Evolutionary conservation across 1,140 invertebrate genomes (phyloP), one percentile per base, ranked within the genome.

Genomic region (Formica exsecta): DNA sequence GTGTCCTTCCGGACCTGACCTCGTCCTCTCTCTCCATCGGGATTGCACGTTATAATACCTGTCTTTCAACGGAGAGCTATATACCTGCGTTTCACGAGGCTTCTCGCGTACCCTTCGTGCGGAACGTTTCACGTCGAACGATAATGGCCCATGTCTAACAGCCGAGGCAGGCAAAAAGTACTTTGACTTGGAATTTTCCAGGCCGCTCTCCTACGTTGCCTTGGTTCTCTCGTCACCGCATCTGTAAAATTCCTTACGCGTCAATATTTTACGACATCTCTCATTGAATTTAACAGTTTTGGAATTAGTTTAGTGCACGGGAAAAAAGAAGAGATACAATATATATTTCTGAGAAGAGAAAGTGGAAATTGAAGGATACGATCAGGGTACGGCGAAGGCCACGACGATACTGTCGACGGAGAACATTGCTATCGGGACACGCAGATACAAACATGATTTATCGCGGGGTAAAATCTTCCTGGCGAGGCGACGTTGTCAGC

Each of bases 1-100:
- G 25, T 75, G 86, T 76, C 86, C 86, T 62, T 86, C 36, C 57
- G 80, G 88, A 80, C 62, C 86, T 89, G 88, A 90, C 89, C 88
- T 89, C 87, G 76, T 89, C 88, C 70, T 73, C 41, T 11, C 54
- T 51, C 48, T 51, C 48, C 44, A 22, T 3, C 11, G 48, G 51
- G 25, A n/a, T n/a, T 19, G 54, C 48, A 41, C 41, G 61, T 44
- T 77, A 54, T 48, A 77, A 77, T 85, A 77, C 57, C 76, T 38
- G 65, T 70, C 65, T 70, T 70, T 70, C 76, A 57, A 54, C 59
- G 16, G 7, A 13, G 36, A 29, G 51, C 29, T 73, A n/a, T 88
- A 64, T 90, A 89, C 85, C 85, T 89, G 85, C 83, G 59, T 61
- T 71, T 87, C 79, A 87, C 44, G 22, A 32, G 48, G 83, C 44